These are phyloP conservation scores for Pardalotus punctatus DNA, from an alignment of 2,113 vertebrate genomes.

Conservation along the genomic window DNA sequence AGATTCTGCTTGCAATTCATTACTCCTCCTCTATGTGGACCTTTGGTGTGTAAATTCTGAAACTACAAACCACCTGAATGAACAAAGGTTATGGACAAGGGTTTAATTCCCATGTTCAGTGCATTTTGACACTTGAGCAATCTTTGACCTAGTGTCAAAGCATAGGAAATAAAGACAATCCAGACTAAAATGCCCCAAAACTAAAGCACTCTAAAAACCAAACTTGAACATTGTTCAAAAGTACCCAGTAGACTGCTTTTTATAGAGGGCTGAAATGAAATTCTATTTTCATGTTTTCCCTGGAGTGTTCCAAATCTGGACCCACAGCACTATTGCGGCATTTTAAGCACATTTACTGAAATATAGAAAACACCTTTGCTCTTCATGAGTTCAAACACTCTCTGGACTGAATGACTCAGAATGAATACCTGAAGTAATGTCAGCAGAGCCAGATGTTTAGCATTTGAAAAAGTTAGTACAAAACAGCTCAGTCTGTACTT, in stretches of 20 bases:
- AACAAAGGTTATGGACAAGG: background rate
- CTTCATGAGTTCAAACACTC: background rate
- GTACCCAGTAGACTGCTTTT: background rate
- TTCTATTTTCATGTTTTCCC: background rate
- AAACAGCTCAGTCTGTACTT: background rate
- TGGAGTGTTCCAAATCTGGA: background rate
- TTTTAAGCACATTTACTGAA: background rate
- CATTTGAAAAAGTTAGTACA: background rate
- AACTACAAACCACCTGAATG: background rate
- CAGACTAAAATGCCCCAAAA: background rate
- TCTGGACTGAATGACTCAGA: background rate
- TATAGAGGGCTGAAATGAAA: background rate
- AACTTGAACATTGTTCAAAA: background rate
- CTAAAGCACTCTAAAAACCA: background rate
- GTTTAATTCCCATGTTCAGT: background rate
- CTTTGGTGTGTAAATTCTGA: background rate
- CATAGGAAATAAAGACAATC: background rate
- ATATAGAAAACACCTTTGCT: background rate
- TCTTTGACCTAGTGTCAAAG: background rate
- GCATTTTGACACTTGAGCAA: background rate
- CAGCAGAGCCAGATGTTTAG: constrained; percentile 9
- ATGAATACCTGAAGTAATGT: background rate
- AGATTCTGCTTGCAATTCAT: background rate
- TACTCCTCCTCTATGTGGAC: background rate
- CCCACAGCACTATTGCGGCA: fast-evolving